Evolutionary conservation across 2,113 vertebrate species (phyloP).

Genomic region (Cavia aperea): DNA sequence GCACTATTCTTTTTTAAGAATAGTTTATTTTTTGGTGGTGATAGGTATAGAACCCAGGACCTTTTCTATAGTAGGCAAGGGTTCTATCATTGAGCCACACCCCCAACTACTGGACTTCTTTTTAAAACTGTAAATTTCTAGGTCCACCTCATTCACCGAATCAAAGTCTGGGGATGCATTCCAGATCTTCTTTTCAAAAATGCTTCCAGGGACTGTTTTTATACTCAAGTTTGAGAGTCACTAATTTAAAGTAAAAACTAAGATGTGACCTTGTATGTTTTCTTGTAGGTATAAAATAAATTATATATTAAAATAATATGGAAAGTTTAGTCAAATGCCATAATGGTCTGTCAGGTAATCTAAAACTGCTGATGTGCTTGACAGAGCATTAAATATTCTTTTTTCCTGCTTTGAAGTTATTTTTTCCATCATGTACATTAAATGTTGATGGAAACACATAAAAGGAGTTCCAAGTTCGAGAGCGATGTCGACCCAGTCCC

Average conservation of each 20-base stretch:
- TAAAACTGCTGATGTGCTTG: slow-evolving; percentile 92
- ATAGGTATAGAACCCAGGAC: neutral
- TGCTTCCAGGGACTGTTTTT: neutral
- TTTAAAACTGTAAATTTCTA: slow-evolving; percentile 5
- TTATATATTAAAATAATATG: slow-evolving; percentile 34
- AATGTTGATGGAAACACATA: slow-evolving; percentile 95
- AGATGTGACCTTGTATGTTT: neutral
- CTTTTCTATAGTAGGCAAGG: neutral
- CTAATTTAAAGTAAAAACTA: slow-evolving; percentile 30
- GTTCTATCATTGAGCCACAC: neutral
- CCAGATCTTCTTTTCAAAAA: neutral
- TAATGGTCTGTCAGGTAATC: slow-evolving; percentile 91
- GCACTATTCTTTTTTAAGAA: neutral
- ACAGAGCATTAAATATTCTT: slow-evolving; percentile 90
- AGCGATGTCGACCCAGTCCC: slow-evolving; percentile 95
- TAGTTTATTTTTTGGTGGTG: neutral
- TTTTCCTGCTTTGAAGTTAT: slow-evolving; percentile 94
- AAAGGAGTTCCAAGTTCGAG: slow-evolving; percentile 92
- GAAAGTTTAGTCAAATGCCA: slow-evolving; percentile 66
- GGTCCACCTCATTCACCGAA: neutral
- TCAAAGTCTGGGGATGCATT: neutral
- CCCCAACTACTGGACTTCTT: neutral
- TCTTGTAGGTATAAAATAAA: neutral
- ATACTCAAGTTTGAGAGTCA: neutral
- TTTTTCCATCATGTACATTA: slow-evolving; percentile 97